Evolutionary conservation across 37 sponge, comb jelly and placozoan species (phyloP).

Genomic region (Halisarca cf. caerulea): DNA sequence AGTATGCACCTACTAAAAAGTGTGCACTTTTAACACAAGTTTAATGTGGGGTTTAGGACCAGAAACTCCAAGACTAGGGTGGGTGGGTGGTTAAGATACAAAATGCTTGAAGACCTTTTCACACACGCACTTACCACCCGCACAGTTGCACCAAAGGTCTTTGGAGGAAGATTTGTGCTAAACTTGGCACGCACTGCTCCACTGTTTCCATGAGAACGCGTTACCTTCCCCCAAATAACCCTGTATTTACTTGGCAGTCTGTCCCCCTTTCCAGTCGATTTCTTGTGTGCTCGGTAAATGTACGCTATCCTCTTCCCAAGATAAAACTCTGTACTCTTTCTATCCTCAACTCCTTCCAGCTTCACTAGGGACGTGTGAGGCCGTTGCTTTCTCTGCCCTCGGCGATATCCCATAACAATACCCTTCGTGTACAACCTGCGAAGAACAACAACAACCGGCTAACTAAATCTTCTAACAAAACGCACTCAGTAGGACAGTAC

Average conservation of each 20-base stretch:
- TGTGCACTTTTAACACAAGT: too few species aligned
- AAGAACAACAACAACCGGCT: not conserved
- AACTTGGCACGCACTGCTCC: conserved; percentile 96
- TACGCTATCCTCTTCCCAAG: conserved; percentile 95
- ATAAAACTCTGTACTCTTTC: conserved; percentile 86
- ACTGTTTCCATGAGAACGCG: conserved; percentile 93
- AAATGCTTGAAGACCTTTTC: too few species aligned
- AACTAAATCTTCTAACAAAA: not conserved
- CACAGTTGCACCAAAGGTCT: conserved; percentile 96
- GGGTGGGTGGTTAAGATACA: too few species aligned
- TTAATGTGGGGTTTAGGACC: too few species aligned
- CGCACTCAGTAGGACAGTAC: not conserved
- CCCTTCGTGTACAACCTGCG: conserved; percentile 92
- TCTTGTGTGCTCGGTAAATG: conserved; percentile 77
- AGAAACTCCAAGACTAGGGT: too few species aligned
- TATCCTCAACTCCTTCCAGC: conserved; percentile 85
- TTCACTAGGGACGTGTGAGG: conserved; percentile 86
- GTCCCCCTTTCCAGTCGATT: conserved; percentile 46
- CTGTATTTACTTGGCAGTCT: conserved; percentile 87
- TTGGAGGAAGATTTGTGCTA: conserved; percentile 85
- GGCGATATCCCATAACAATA: conserved; percentile 87
- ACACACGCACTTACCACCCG: conserved; percentile 87
- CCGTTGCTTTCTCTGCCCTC: conserved; percentile 86
- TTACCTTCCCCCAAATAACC: conserved; percentile 95
- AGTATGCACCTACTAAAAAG: too few species aligned